Percentiles rank a stretch among this genome's conserved stretches.
These are phyloP conservation scores for Bufo gargarizans DNA, from an alignment of 2,113 vertebrate species.

Conservation along the genomic window DNA sequence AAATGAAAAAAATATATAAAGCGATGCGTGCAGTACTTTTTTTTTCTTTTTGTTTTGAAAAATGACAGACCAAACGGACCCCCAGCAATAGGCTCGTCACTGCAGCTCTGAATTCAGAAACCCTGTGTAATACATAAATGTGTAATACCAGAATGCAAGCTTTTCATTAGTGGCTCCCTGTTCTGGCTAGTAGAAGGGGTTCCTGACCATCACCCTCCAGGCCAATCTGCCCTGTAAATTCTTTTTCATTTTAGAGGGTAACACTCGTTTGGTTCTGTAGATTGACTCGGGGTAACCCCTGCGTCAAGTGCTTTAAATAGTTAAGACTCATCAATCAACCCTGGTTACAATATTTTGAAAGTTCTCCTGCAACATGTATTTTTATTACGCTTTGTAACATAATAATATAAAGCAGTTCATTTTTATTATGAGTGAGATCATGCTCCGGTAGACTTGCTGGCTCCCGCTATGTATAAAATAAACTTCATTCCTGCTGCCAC, in stretches of 20 bases:
- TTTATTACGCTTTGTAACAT: conserved; percentile 45
- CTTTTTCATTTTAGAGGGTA: background rate
- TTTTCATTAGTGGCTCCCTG: too few species aligned
- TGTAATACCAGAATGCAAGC: too few species aligned
- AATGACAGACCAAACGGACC: too few species aligned
- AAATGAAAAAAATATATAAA: too few species aligned
- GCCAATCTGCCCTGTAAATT: too few species aligned
- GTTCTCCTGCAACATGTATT: conserved; percentile 31
- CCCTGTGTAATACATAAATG: too few species aligned
- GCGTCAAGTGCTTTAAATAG: conserved; percentile 7
- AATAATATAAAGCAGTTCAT: conserved; percentile 47
- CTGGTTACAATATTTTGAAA: conserved; percentile 36
- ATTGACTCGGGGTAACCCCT: background rate
- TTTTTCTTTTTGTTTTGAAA: too few species aligned
- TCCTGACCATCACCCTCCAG: too few species aligned
- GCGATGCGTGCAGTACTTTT: too few species aligned
- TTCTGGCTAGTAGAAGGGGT: too few species aligned
- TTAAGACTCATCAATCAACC: conserved; percentile 40
- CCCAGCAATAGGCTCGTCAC: too few species aligned
- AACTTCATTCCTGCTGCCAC: conserved; percentile 37
- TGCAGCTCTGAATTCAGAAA: too few species aligned
- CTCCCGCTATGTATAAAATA: conserved; percentile 37
- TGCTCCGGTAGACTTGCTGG: conserved; percentile 42
- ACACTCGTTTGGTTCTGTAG: background rate
- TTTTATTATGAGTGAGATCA: conserved; percentile 54